Evolutionary conservation across 2,113 vertebrate species (phyloP).

Genomic region (Rhinolophus sinicus): DNA sequence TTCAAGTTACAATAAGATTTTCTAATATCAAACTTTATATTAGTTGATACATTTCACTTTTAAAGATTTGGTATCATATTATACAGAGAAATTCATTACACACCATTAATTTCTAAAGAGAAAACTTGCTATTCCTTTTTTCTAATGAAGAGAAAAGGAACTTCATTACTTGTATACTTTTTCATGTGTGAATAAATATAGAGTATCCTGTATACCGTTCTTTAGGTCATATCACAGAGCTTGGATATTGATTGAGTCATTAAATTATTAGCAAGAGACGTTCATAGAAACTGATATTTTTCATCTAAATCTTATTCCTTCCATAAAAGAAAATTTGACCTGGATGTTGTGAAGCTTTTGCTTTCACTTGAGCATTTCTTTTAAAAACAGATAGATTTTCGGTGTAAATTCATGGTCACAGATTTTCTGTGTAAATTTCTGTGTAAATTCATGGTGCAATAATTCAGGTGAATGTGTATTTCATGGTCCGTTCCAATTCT

Average conservation of each 20-base stretch:
- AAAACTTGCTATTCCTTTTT: background rate
- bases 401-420: background rate
- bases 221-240: background rate
- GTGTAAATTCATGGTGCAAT: background rate
- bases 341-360: background rate
- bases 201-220: background rate
- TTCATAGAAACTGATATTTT: constrained; percentile 3
- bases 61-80: background rate
- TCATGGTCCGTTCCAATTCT: background rate
- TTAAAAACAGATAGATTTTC: background rate
- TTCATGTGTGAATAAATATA: background rate
- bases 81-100: background rate
- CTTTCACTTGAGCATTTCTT: background rate
- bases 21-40: background rate
- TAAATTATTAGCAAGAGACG: background rate
- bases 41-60: background rate
- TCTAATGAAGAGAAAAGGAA: background rate
- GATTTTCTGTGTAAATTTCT: background rate
- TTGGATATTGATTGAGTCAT: background rate
- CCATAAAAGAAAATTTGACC: background rate
- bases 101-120: background rate
- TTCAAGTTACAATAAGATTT: background rate
- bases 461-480: background rate
- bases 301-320: background rate
- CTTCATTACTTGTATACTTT: background rate